Percentiles rank a stretch among this genome's conserved stretches.
Conservation (phyloP, 2,113 vertebrate species). For the Lepus timidus region DNA sequence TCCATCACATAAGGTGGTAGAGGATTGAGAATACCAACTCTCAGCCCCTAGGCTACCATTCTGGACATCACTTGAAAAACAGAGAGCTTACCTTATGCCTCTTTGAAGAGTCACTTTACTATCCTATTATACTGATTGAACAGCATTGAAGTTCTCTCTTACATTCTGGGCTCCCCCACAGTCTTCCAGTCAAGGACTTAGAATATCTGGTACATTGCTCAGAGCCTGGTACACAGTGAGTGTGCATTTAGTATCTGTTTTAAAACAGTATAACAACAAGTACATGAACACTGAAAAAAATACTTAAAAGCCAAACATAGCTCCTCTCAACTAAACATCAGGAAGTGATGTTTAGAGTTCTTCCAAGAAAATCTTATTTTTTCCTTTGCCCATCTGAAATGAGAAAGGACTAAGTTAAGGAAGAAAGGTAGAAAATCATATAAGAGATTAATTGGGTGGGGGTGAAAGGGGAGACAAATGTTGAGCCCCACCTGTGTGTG, state of each 20-base stretch:
- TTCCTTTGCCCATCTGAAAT: not conserved
- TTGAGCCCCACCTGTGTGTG: not conserved
- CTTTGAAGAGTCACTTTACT: not conserved
- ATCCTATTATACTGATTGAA: not conserved
- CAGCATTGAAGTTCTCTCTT: not conserved
- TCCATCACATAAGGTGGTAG: not conserved
- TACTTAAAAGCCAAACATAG: not conserved
- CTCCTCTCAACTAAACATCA: not conserved
- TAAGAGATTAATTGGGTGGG: not conserved
- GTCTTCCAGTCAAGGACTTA: not conserved
- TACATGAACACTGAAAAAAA: not conserved
- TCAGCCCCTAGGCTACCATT: not conserved
- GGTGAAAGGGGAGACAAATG: not conserved
- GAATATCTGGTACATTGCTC: not conserved
- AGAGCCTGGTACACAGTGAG: not conserved
- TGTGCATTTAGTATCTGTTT: not conserved
- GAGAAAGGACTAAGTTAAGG: not conserved
- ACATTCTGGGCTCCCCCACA: not conserved
- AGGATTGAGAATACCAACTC: not conserved
- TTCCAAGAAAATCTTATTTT: not conserved
- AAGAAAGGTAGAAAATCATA: not conserved
- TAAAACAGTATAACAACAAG: not conserved
- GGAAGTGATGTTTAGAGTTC: not conserved
- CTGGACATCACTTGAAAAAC: not conserved
- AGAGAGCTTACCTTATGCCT: not conserved